These are phyloP conservation scores for Chelmon rostratus DNA, from an alignment of 2,797 vertebrate species.

Conservation along the genomic window DNA sequence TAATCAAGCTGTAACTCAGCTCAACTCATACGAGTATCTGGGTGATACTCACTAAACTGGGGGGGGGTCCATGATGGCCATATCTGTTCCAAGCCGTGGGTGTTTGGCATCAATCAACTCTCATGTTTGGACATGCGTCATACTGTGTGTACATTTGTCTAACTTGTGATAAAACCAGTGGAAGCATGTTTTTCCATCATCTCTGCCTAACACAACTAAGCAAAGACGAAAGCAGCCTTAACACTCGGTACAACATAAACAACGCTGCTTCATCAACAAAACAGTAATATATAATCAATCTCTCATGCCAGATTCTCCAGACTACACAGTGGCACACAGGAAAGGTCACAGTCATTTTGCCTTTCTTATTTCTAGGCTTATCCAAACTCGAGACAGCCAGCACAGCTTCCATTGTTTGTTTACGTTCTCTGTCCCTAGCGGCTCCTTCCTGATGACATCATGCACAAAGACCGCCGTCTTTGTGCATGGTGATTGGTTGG, in stretches of 20 bases:
- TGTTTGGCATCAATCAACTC: neutral
- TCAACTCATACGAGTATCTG: neutral
- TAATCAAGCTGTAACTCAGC: neutral
- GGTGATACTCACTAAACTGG: neutral
- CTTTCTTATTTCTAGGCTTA: too few relatives aligned
- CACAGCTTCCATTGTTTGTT: too few relatives aligned
- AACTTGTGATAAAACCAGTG: too few relatives aligned
- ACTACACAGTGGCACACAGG: too few relatives aligned
- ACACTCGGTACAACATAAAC: neutral
- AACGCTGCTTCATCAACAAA: neutral
- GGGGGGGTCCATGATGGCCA: too few relatives aligned
- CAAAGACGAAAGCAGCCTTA: neutral
- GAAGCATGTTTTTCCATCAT: neutral
- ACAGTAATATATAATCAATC: neutral
- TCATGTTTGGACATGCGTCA: slow-evolving; percentile 1
- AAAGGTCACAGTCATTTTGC: too few relatives aligned
- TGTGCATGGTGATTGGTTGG: too few relatives aligned
- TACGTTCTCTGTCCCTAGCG: too few relatives aligned
- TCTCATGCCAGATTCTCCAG: too few relatives aligned
- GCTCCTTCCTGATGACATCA: too few relatives aligned
- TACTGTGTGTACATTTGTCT: neutral
- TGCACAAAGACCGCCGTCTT: too few relatives aligned
- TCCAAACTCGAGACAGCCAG: too few relatives aligned
- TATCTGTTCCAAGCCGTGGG: neutral
- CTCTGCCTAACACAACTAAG: neutral